Percentiles rank a stretch among this genome's conserved stretches.
These are phyloP conservation scores for Taurulus bubalis DNA, from an alignment of 2,113 vertebrate species.

Conservation along the genomic window DNA sequence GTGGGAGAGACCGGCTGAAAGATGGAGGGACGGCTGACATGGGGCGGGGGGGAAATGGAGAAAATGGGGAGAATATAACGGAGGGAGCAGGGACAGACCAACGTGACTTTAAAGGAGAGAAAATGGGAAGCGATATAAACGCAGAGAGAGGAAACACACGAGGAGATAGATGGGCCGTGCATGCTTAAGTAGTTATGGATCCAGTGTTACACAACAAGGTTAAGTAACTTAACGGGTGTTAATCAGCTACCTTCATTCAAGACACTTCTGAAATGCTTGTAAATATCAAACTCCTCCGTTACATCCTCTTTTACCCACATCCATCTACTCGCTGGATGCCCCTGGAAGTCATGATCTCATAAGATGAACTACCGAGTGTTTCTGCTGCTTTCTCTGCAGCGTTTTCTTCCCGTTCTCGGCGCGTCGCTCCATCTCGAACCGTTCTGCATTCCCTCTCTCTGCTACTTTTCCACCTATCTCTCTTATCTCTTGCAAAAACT, in stretches of 20 bases:
- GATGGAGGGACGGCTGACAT: neutral
- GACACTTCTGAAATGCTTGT: neutral
- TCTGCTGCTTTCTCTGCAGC: neutral
- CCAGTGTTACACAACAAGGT: constrained; percentile 73
- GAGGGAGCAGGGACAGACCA: neutral
- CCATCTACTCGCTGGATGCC: neutral
- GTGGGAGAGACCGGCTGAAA: constrained; percentile 26
- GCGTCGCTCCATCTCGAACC: neutral
- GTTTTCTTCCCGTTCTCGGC: neutral
- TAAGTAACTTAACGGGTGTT: constrained; percentile 66
- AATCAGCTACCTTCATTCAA: neutral
- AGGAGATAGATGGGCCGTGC: neutral
- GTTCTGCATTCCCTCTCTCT: neutral
- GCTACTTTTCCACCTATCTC: neutral
- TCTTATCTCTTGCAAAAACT: neutral
- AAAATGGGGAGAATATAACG: neutral
- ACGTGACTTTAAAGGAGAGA: neutral
- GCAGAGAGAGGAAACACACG: neutral
- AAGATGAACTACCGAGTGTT: neutral
- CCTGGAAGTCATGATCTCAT: neutral
- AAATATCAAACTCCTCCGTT: neutral
- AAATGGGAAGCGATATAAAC: neutral
- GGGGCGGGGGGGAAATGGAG: neutral
- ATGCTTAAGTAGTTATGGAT: constrained; percentile 26
- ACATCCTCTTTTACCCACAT: neutral